Conservation (phyloP, 2,888 invertebrate genomes). For the Branchellion lobata region DNA sequence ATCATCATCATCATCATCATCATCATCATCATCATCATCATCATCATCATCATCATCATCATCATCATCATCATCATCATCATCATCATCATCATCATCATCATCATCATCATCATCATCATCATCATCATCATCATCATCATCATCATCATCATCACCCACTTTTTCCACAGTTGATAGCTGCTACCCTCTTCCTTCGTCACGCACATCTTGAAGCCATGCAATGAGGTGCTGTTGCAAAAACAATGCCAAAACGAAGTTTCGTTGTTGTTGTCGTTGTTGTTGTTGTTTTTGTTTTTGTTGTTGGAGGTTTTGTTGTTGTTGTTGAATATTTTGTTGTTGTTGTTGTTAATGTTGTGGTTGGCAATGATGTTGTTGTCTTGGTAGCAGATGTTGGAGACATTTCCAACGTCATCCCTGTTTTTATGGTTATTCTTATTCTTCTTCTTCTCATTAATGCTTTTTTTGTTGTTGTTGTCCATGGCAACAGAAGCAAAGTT, state of each 20-base stretch:
- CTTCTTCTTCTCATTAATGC: neutral
- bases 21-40: constrained; percentile 12
- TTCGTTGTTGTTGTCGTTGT: neutral
- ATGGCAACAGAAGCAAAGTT: too few relatives aligned
- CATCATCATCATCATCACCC: neutral
- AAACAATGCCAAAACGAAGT: neutral
- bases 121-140: neutral
- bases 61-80: constrained; percentile 3
- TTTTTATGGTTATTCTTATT: neutral
- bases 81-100: too few relatives aligned
- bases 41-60: constrained; percentile 20
- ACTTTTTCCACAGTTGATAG: neutral
- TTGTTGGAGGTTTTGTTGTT: neutral
- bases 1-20: constrained; percentile 30
- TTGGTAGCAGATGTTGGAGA: too few relatives aligned
- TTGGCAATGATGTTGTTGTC: too few relatives aligned
- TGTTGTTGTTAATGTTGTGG: too few relatives aligned
- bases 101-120: neutral
- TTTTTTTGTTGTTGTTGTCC: neutral
- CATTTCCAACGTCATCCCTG: too few relatives aligned
- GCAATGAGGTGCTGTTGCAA: neutral
- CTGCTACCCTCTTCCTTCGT: neutral
- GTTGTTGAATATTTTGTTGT: neutral
- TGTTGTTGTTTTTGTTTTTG: neutral
- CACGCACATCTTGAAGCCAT: neutral